These are phyloP conservation scores for Nephrotoma guestfalica DNA, from an alignment of 2,888 invertebrate genomes.

Conservation along the genomic window DNA sequence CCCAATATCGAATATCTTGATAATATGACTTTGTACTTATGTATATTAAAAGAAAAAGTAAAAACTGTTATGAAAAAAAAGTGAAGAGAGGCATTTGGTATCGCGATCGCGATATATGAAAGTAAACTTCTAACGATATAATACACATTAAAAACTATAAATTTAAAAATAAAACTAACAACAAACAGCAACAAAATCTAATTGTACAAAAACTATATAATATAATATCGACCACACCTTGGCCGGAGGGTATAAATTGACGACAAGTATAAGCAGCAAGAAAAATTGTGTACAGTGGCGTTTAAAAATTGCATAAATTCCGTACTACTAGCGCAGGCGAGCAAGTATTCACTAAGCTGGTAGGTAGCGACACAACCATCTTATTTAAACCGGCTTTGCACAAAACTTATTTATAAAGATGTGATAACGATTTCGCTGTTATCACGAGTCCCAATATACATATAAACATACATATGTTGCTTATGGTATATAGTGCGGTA, in stretches of 20 bases:
- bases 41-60: background rate
- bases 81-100: background rate
- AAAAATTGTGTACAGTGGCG: background rate
- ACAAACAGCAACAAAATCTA: background rate
- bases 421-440: background rate
- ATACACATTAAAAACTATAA: background rate
- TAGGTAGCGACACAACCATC: too few species aligned
- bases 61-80: background rate
- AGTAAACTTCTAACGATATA: background rate
- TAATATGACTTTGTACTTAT: background rate
- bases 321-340: background rate
- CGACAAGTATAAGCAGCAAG: background rate
- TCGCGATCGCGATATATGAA: background rate
- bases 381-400: too few species aligned
- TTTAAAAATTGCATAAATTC: background rate
- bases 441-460: background rate
- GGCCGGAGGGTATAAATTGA: background rate
- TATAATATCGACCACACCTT: background rate
- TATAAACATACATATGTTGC: too few species aligned
- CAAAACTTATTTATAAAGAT: background rate
- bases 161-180: background rate
- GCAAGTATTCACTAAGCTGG: too few species aligned
- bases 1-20: background rate
- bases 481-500: background rate
- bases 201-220: background rate